A percentile compares a stretch with the other conserved stretches of the same genome.
Conservation (phyloP, 2,888 invertebrate genomes). For the Lasioglossum lativentre region DNA sequence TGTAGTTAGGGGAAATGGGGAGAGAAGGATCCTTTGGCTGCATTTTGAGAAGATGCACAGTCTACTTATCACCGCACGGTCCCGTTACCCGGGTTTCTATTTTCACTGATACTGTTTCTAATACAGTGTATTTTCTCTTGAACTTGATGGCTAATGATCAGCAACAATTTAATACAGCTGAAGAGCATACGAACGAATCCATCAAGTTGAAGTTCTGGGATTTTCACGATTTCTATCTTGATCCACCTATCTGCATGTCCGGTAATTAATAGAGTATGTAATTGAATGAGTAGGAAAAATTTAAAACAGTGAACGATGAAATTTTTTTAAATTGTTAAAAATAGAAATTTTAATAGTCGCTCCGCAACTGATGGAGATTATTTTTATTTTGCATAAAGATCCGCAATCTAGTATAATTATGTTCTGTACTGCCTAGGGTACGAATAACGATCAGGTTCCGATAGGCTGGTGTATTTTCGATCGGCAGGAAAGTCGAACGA, state of each 20-base stretch:
- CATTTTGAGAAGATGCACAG: slow-evolving; percentile 5
- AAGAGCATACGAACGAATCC: background rate
- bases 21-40: background rate
- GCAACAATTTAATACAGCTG: background rate
- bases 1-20: background rate
- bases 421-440: background rate
- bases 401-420: background rate
- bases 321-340: too few relatives aligned
- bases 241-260: background rate
- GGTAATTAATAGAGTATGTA: background rate
- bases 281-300: too few relatives aligned
- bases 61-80: background rate
- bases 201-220: background rate
- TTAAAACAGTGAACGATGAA: too few relatives aligned
- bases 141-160: background rate
- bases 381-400: background rate
- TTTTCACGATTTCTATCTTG: background rate
- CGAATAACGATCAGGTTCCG: background rate
- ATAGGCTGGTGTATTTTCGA: background rate
- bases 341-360: too few relatives aligned
- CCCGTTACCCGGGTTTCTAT: background rate
- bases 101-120: background rate
- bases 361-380: too few relatives aligned
- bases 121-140: background rate
- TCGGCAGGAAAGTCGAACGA: slow-evolving; percentile 8